Percentiles rank a stretch among this genome's conserved stretches.
phyloP scores from a whole-genome alignment of 2,113 vertebrate species.

The Sinocyclocheilus grahami region DNA sequence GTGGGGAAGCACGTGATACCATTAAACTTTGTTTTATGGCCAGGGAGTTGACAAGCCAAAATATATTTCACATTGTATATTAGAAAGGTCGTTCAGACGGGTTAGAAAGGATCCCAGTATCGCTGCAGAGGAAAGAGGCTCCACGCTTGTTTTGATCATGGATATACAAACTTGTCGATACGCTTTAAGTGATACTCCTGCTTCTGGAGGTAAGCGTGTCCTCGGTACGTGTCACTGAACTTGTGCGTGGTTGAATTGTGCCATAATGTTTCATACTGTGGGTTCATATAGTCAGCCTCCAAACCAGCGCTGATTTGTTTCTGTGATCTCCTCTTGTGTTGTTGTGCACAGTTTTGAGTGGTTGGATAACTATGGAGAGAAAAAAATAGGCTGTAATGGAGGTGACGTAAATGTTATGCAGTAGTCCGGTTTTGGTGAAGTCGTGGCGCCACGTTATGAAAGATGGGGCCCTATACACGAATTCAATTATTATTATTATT shows the following conservation, averaged over 20 bases:
- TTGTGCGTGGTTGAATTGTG: slow-evolving; percentile 63
- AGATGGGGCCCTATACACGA: background rate
- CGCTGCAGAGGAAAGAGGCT: slow-evolving; percentile 76
- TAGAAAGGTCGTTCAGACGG: slow-evolving; percentile 97
- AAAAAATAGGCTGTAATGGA: slow-evolving; percentile 39
- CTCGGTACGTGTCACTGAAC: slow-evolving; percentile 65
- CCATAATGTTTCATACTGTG: slow-evolving; percentile 42
- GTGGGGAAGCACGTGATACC: slow-evolving; percentile 96
- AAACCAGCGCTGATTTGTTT: background rate
- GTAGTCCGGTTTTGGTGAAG: slow-evolving; percentile 30
- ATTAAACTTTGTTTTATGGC: slow-evolving; percentile 99
- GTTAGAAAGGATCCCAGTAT: slow-evolving; percentile 84
- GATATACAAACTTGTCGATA: slow-evolving; percentile 65
- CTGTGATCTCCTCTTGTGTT: background rate
- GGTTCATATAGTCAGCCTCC: slow-evolving; percentile 60
- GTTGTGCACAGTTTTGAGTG: background rate
- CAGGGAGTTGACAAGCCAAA: slow-evolving; percentile 99
- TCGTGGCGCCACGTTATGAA: slow-evolving; percentile 37
- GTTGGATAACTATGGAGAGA: background rate
- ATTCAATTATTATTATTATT: background rate
- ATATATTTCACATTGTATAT: slow-evolving; percentile 99
- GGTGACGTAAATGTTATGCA: slow-evolving; percentile 42
- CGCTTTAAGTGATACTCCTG: slow-evolving; percentile 66
- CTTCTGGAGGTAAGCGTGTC: slow-evolving; percentile 82
- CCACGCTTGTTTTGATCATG: slow-evolving; percentile 70